Base-by-base conservation (phyloP, 2,113 vertebrate genomes). In the Pelecanoides urinatrix region DNA sequence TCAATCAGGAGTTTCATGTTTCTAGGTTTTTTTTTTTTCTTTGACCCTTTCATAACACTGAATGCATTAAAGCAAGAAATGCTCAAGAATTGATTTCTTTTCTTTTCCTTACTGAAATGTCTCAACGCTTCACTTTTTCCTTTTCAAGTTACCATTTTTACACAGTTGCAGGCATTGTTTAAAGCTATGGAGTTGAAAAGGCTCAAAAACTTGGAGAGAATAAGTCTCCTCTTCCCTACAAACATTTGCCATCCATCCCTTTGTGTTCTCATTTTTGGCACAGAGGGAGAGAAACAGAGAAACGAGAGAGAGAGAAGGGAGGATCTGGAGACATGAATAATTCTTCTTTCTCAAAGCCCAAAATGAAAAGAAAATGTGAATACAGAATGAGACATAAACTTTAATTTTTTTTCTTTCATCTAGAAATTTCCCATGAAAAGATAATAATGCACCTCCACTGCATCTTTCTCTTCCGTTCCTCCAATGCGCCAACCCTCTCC, bases 311-410 rank as follows among this genome's bases (percentile, higher is more conserved):
- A 91, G 92, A 23, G 2, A 73, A 79, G 56, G 38, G 62, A 90
- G 80, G 45, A 88, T n/a, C 52, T 18, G 61, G n/a, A 92, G 74
- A 65, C 52, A 89, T 87, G 87, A 96, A 96, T 94, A 95, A 96
- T 94, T 90, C 91, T 92, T 62, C 65, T 78, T 86, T 85, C 94
- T 92, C 75, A 67, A 88, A 93, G 91, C 68, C 20, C 32, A 30
- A 59, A 92, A 86, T 86, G 81, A 94, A 96, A 95, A 92, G 88
- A 84, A 92, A 87, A 71, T 29, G n/a, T 44, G 58, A 96, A 95
- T 93, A 65, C 36, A 82, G 82, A 94, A 93, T 62, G 80, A 94
- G 85, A 88, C 79, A 88, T 34, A 76, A 96, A 88, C 67, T 61
- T 73, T 58, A 58, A 13, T 25, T 62, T 62, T 74, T 63, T 86